These are phyloP conservation scores for Poeciliopsis prolifica DNA, from an alignment of 2,113 vertebrate genomes.

Conservation along the genomic window DNA sequence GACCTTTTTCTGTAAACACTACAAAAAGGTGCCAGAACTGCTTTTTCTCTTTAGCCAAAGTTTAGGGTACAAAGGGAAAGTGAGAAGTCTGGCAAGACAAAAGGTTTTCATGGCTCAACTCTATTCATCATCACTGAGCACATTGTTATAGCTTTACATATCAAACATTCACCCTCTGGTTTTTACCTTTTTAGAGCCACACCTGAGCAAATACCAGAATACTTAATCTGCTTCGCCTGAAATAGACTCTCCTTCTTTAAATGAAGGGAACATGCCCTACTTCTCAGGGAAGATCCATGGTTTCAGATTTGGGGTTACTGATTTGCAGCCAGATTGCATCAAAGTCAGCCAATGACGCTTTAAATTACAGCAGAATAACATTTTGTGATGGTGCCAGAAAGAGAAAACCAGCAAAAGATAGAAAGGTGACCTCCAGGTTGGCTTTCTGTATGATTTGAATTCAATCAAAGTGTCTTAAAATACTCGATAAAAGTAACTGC, in stretches of 20 bases:
- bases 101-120: background rate
- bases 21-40: background rate
- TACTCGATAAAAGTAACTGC: background rate
- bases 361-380: background rate
- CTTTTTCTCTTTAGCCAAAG: background rate
- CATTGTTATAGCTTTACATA: background rate
- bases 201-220: background rate
- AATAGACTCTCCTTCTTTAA: background rate
- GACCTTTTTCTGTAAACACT: background rate
- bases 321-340: background rate
- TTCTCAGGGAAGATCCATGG: background rate
- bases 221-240: background rate
- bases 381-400: background rate
- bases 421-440: background rate
- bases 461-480: background rate
- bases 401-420: background rate
- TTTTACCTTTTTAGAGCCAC: background rate
- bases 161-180: background rate
- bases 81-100: background rate
- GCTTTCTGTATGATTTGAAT: background rate
- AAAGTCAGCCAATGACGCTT: background rate
- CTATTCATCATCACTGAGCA: background rate
- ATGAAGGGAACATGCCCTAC: background rate
- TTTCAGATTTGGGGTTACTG: background rate
- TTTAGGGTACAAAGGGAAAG: background rate